A percentile compares a stretch with the other conserved stretches of the same genome.
Evolutionary conservation across 2,888 invertebrate species (phyloP).

Genomic region (Standfussiana lucernea): DNA sequence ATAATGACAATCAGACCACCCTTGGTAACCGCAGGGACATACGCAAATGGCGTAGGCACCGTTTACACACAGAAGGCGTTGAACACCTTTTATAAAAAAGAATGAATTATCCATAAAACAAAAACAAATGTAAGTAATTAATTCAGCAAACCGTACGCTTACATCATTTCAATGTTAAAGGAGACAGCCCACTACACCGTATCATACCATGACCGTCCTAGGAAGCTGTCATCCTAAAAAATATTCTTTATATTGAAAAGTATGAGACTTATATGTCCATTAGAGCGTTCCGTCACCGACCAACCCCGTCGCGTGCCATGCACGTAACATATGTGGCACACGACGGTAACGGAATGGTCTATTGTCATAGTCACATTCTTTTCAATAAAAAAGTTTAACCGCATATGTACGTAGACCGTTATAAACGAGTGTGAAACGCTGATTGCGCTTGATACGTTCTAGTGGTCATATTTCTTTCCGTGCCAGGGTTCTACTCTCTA

Average conservation of each 20-base stretch:
- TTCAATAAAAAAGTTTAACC: no score
- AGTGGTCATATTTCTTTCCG: no score
- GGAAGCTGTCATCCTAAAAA: no score
- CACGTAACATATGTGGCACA: not conserved
- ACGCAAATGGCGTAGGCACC: not conserved
- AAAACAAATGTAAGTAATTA: not conserved
- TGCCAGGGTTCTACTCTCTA: no score
- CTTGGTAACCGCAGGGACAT: not conserved
- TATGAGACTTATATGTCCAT: not conserved
- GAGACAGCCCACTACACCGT: not conserved
- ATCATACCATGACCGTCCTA: not conserved
- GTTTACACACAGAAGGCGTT: not conserved
- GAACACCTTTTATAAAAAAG: not conserved
- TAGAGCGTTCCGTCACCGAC: not conserved
- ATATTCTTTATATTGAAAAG: no score
- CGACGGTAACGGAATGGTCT: no score
- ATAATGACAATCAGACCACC: not conserved
- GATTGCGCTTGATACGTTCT: no score
- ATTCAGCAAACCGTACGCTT: not conserved
- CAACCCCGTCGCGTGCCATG: not conserved
- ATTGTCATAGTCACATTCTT: no score
- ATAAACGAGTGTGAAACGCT: no score
- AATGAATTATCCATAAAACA: not conserved
- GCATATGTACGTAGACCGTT: no score
- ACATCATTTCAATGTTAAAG: not conserved